Percentiles rank a stretch among this genome's conserved stretches.
Evolutionary conservation across 1,140 invertebrate genomes (phyloP).

Genomic region (Platorchestia sp.): DNA sequence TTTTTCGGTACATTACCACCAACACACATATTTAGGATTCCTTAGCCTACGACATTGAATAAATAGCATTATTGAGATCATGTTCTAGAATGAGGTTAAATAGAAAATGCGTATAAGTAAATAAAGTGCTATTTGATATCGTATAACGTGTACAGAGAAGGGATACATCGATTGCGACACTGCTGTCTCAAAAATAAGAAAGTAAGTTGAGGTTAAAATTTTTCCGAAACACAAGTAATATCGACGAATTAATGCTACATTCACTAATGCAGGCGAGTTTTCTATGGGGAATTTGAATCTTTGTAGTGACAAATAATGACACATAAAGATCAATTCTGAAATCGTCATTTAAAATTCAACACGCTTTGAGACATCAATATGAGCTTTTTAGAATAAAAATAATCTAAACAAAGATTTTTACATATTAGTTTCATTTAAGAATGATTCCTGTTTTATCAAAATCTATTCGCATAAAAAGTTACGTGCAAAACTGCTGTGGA

Average conservation of each 20-base stretch:
- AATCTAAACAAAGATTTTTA: not conserved
- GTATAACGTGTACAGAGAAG: not conserved
- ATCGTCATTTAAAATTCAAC: no score
- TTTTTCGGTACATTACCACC: not conserved
- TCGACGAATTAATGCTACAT: not conserved
- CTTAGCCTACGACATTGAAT: not conserved
- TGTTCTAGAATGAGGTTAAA: not conserved
- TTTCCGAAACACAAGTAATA: not conserved
- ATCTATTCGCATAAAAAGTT: not conserved
- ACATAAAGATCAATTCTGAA: no score
- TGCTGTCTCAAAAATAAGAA: not conserved
- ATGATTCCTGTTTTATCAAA: not conserved
- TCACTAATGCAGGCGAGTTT: no score
- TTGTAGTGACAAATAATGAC: no score
- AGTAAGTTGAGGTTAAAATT: no score
- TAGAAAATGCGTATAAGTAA: not conserved
- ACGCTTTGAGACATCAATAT: no score
- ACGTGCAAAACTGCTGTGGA: not conserved
- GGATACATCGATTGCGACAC: not conserved
- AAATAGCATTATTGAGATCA: not conserved
- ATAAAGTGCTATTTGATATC: not conserved
- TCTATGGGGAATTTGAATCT: no score
- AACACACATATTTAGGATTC: not conserved
- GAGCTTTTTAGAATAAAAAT: not conserved
- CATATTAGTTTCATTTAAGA: not conserved